Evolutionary conservation across 2,888 invertebrate genomes (phyloP).

Genomic region (Apodemia zela): DNA sequence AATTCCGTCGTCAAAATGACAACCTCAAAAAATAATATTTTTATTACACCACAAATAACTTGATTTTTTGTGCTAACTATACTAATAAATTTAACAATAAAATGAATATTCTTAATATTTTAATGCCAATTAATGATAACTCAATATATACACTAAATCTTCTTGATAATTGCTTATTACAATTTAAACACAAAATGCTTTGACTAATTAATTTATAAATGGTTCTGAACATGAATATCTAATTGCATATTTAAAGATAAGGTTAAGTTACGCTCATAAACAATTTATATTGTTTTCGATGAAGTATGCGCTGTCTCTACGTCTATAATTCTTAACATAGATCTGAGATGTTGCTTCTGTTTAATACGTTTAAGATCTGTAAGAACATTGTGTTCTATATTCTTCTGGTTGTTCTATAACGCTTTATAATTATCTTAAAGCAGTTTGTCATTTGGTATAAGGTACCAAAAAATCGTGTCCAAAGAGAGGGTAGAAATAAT

Average conservation of each 20-base stretch:
- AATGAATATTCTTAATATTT: no score
- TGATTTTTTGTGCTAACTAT: no score
- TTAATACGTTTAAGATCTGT: constrained; percentile 8
- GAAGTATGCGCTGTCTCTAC: not conserved
- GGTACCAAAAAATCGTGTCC: constrained; percentile 68
- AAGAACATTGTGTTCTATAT: constrained; percentile 11
- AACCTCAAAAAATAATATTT: no score
- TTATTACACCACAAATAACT: no score
- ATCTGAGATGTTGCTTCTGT: constrained; percentile 10
- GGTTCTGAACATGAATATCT: no score
- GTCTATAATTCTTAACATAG: constrained; percentile 7
- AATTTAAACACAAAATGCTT: no score
- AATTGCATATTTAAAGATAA: not conserved
- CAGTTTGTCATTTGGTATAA: constrained; percentile 37
- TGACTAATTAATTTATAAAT: no score
- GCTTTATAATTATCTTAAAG: constrained; percentile 20
- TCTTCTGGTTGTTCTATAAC: constrained; percentile 17
- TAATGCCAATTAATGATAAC: no score
- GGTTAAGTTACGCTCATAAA: not conserved
- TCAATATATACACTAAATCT: not conserved
- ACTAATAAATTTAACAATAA: no score
- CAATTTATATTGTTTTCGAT: not conserved
- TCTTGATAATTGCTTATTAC: not conserved
- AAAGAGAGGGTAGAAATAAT: constrained; percentile 47
- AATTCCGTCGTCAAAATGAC: not conserved